These are phyloP conservation scores for Tetragnatha montana DNA, from an alignment of 2,888 invertebrate species.

Conservation along the genomic window DNA sequence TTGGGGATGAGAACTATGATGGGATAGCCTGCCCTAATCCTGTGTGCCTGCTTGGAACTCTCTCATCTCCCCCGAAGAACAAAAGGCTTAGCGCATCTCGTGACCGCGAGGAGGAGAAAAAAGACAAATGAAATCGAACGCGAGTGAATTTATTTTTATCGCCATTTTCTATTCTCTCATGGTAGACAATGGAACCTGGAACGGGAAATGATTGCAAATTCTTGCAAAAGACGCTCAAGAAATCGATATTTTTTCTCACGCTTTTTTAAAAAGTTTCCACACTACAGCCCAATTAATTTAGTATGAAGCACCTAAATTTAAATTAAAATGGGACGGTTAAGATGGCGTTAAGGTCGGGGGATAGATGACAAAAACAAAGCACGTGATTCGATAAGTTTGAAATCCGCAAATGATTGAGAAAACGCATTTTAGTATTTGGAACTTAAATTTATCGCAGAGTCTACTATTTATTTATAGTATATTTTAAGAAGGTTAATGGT, in stretches of 20 bases:
- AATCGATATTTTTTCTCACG: not conserved
- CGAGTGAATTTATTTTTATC: not conserved
- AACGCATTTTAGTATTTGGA: too few relatives aligned
- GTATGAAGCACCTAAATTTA: too few relatives aligned
- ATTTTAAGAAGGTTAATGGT: too few relatives aligned
- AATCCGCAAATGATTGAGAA: too few relatives aligned
- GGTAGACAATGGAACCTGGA: not conserved
- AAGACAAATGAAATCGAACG: not conserved
- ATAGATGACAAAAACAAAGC: too few relatives aligned
- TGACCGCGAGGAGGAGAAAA: not conserved
- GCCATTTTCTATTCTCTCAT: not conserved
- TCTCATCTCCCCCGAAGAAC: not conserved
- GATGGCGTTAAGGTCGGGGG: too few relatives aligned
- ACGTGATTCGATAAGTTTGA: too few relatives aligned
- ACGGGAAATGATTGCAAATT: too few relatives aligned
- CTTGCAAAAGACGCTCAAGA: not conserved
- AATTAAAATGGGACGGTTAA: too few relatives aligned
- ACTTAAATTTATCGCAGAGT: too few relatives aligned
- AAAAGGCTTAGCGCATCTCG: not conserved
- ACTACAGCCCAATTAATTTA: too few relatives aligned
- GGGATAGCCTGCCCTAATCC: not conserved
- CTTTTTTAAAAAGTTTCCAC: not conserved
- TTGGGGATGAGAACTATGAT: not conserved
- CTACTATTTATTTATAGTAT: too few relatives aligned
- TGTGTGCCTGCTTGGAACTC: not conserved